Conservation (phyloP, 2,888 invertebrate species). For the Harmothoe impar region DNA sequence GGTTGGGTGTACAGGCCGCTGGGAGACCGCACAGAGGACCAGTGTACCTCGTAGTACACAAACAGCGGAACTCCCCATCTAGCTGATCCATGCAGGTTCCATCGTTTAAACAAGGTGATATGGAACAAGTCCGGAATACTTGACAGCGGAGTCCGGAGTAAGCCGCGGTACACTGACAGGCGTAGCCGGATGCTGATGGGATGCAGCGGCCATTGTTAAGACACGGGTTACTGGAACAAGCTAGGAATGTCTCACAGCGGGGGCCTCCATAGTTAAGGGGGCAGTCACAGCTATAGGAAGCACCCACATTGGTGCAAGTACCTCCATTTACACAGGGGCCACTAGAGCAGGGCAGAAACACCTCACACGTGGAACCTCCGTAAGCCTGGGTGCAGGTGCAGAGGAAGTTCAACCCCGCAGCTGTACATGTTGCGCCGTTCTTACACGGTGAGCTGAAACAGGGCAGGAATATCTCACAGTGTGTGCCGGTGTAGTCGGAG, state of each 20-base stretch:
- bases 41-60: slow-evolving; percentile 69
- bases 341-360: slow-evolving; percentile 66
- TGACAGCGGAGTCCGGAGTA: slow-evolving; percentile 69
- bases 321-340: slow-evolving; percentile 68
- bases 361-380: slow-evolving; percentile 70
- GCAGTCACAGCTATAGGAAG: slow-evolving; percentile 65
- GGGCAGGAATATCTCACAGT: slow-evolving; percentile 71
- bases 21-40: slow-evolving; percentile 74
- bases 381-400: slow-evolving; percentile 68
- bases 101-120: slow-evolving; percentile 72
- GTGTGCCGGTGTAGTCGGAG: slow-evolving; percentile 70
- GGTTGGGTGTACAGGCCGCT: slow-evolving; percentile 72
- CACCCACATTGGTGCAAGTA: slow-evolving; percentile 51
- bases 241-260: slow-evolving; percentile 67
- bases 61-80: slow-evolving; percentile 54
- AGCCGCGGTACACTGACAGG: slow-evolving; percentile 54
- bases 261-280: slow-evolving; percentile 67
- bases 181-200: slow-evolving; percentile 66
- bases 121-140: slow-evolving; percentile 70
- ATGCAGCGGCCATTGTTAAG: slow-evolving; percentile 72
- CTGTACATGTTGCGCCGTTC: slow-evolving; percentile 71
- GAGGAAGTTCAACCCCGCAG: slow-evolving; percentile 47
- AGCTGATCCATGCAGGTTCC: slow-evolving; percentile 70
- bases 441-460: slow-evolving; percentile 73
- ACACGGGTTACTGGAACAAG: slow-evolving; percentile 73